Evolutionary conservation across 2,797 vertebrate species (phyloP).

Genomic region (Moxostoma hubbsi): DNA sequence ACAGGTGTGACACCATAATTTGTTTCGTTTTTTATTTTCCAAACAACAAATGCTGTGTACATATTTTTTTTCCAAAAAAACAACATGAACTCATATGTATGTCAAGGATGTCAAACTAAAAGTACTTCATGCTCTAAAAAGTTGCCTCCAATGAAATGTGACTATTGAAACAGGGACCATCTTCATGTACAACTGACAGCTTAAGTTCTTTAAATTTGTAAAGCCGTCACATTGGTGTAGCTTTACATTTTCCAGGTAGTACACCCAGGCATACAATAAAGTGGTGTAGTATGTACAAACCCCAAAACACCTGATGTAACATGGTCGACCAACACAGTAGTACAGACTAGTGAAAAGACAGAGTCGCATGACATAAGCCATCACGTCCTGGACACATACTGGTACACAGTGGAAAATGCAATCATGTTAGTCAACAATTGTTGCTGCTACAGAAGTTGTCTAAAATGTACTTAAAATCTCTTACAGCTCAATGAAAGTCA

Average conservation of each 20-base stretch:
- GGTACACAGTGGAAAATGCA: constrained; percentile 31
- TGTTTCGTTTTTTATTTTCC: constrained; percentile 63
- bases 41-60: constrained; percentile 69
- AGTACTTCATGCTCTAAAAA: constrained; percentile 63
- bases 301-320: constrained; percentile 22
- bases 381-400: constrained; percentile 40
- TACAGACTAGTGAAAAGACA: constrained; percentile 17
- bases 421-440: constrained; percentile 32
- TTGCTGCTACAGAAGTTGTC: constrained; percentile 40
- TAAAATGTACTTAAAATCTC: constrained; percentile 45
- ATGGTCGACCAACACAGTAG: constrained; percentile 11
- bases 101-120: constrained; percentile 62
- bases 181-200: constrained; percentile 26
- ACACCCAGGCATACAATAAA: constrained; percentile 27
- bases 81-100: constrained; percentile 58
- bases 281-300: constrained; percentile 51
- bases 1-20: neutral
- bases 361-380: constrained; percentile 24
- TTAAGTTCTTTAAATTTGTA: constrained; percentile 24
- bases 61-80: constrained; percentile 50
- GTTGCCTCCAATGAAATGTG: constrained; percentile 52
- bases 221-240: constrained; percentile 13
- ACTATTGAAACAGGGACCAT: constrained; percentile 46
- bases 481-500: constrained; percentile 9
- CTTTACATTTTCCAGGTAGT: constrained; percentile 42